A percentile compares a stretch with the other conserved stretches of the same genome.
These are phyloP conservation scores for Lochmaea capreae DNA, from an alignment of 2,888 invertebrate species.

Conservation along the genomic window DNA sequence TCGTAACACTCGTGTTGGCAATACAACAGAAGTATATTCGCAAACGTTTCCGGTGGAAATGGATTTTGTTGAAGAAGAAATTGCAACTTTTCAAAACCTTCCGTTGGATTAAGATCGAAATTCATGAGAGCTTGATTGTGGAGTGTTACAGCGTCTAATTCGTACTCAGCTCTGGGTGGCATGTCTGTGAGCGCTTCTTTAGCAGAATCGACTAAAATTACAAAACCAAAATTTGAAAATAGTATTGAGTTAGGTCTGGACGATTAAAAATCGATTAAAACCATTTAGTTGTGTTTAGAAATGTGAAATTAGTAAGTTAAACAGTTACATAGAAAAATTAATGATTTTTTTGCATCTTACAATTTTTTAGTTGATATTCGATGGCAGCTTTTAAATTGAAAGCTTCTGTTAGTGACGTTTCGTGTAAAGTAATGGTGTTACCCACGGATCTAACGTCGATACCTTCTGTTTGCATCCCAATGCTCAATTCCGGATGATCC, in stretches of 20 bases:
- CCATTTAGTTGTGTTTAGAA: background rate
- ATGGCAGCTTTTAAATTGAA: conserved; percentile 99
- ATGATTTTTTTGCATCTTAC: conserved; percentile 62
- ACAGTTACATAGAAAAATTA: too few species aligned
- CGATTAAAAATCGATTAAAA: too few species aligned
- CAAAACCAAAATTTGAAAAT: background rate
- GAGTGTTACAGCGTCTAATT: conserved; percentile 95
- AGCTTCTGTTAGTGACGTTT: conserved; percentile 97
- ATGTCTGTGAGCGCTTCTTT: conserved; percentile 89
- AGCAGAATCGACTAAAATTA: conserved; percentile 78
- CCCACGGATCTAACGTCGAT: conserved; percentile 95
- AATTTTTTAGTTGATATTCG: conserved; percentile 92
- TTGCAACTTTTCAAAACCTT: conserved; percentile 94
- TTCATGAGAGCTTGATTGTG: conserved; percentile 94
- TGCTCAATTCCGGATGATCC: conserved; percentile 96
- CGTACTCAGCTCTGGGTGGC: conserved; percentile 95
- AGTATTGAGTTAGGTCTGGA: too few species aligned
- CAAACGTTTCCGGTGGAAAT: conserved; percentile 97
- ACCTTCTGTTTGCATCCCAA: conserved; percentile 96
- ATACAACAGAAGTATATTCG: conserved; percentile 92
- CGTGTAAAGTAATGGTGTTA: conserved; percentile 91
- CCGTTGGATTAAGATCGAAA: conserved; percentile 87
- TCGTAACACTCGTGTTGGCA: conserved; percentile 98
- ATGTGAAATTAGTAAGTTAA: too few species aligned
- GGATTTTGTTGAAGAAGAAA: conserved; percentile 96